A percentile compares a stretch with the other conserved stretches of the same genome.
These are phyloP conservation scores for Tipula vernalis DNA, from an alignment of 2,888 invertebrate genomes.

Conservation along the genomic window DNA sequence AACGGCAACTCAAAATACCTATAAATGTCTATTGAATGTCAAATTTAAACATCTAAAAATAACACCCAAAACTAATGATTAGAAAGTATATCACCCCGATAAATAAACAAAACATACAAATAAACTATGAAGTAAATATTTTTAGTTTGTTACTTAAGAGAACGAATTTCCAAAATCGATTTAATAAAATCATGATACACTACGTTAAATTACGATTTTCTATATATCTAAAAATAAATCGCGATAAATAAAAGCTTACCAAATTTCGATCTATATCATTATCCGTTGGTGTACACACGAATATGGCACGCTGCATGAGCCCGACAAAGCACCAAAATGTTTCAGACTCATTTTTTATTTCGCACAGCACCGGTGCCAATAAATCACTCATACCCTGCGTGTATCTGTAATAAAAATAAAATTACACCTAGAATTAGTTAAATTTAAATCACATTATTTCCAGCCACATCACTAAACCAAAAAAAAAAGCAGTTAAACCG, in stretches of 20 bases:
- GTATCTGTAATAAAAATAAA: constrained; percentile 37
- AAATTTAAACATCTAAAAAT: background rate
- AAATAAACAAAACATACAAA: background rate
- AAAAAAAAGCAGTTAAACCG: background rate
- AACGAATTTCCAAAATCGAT: background rate
- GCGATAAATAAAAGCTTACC: constrained; percentile 34
- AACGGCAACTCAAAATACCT: background rate
- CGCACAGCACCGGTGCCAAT: constrained; percentile 81
- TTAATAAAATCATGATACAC: background rate
- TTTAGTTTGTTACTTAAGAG: background rate
- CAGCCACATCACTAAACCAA: background rate
- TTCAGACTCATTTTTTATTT: constrained; percentile 89
- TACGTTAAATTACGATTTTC: no score
- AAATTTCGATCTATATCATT: constrained; percentile 90
- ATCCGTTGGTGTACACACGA: constrained; percentile 89
- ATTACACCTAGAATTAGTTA: background rate
- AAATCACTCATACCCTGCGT: constrained; percentile 97
- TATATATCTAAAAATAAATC: background rate
- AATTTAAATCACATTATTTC: background rate
- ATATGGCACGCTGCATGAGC: constrained; percentile 87
- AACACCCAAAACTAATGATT: background rate
- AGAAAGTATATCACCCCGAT: background rate
- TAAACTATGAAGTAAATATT: background rate
- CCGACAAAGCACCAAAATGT: constrained; percentile 98
- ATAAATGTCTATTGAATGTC: background rate